Conservation (phyloP, 2,888 invertebrate genomes). For the Phlogophora meticulosa region DNA sequence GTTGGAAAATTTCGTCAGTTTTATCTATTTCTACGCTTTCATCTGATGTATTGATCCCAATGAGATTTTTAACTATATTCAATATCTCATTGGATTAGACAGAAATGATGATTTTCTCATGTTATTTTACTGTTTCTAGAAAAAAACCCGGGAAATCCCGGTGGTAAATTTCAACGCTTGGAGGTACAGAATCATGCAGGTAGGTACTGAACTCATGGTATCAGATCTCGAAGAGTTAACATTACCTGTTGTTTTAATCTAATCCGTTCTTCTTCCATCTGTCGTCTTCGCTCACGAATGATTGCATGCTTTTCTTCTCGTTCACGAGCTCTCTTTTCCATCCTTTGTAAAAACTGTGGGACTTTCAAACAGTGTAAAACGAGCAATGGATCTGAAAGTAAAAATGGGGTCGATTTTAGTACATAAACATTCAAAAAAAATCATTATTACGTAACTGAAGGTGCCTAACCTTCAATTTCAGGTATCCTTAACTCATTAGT, state of each 20-base stretch:
- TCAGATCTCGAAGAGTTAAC: not conserved
- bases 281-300: constrained; percentile 86
- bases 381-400: constrained; percentile 80
- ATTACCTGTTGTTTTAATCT: constrained; percentile 87
- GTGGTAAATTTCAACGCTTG: too few relatives aligned
- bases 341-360: constrained; percentile 93
- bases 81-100: too few relatives aligned
- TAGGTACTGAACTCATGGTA: too few relatives aligned
- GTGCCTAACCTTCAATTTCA: constrained; percentile 83
- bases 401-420: constrained; percentile 1
- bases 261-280: constrained; percentile 88
- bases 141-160: too few relatives aligned
- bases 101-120: too few relatives aligned
- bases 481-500: constrained; percentile 86
- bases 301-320: constrained; percentile 91
- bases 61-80: too few relatives aligned
- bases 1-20: too few relatives aligned
- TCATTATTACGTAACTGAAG: not conserved
- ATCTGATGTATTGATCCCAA: too few relatives aligned
- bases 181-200: too few relatives aligned
- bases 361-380: constrained; percentile 90
- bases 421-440: not conserved
- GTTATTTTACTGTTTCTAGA: too few relatives aligned
- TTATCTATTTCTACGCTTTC: too few relatives aligned
- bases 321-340: constrained; percentile 94